Percentiles rank a stretch among this genome's conserved stretches.
Evolutionary conservation across 2,888 invertebrate species (phyloP).

Genomic region (Bombyx huttoni): DNA sequence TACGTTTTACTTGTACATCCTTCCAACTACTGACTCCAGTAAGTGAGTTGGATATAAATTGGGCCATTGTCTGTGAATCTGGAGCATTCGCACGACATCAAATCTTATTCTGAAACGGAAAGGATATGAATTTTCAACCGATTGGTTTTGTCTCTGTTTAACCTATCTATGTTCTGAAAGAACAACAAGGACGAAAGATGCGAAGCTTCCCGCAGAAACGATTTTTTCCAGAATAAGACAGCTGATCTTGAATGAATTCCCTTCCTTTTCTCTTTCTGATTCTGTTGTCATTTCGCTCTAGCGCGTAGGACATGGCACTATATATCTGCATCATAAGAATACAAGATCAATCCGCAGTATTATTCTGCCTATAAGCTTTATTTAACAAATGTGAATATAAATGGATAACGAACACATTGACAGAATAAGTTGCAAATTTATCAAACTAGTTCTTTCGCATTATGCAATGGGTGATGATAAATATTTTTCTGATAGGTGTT

Average conservation of each 20-base stretch:
- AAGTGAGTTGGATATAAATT: constrained; percentile 72
- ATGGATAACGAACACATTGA: too few species aligned
- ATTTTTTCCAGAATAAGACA: constrained; percentile 46
- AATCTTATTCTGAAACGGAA: constrained; percentile 50
- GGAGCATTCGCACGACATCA: constrained; percentile 56
- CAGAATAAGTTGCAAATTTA: too few species aligned
- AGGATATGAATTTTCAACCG: constrained; percentile 26
- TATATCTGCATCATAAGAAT: constrained; percentile 47
- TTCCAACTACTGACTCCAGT: constrained; percentile 50
- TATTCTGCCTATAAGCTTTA: constrained; percentile 25
- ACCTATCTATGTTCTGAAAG: constrained; percentile 14
- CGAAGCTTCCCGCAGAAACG: constrained; percentile 32
- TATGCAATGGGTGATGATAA: too few species aligned
- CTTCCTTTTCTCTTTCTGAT: constrained; percentile 54
- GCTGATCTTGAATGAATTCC: constrained; percentile 58
- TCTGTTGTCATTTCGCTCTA: constrained; percentile 45
- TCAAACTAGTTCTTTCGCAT: too few species aligned
- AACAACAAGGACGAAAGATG: constrained; percentile 29
- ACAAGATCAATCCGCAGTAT: constrained; percentile 57
- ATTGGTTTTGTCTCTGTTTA: constrained; percentile 20
- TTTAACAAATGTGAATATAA: too few species aligned
- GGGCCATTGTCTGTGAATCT: constrained; percentile 71
- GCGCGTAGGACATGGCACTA: constrained; percentile 43
- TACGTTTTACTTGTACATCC: constrained; percentile 24
- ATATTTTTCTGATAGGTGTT: too few species aligned